Evolutionary conservation across 2,888 invertebrate species (phyloP), one percentile per base, ranked within the genome.

Genomic region (Athripsodes cinereus): DNA sequence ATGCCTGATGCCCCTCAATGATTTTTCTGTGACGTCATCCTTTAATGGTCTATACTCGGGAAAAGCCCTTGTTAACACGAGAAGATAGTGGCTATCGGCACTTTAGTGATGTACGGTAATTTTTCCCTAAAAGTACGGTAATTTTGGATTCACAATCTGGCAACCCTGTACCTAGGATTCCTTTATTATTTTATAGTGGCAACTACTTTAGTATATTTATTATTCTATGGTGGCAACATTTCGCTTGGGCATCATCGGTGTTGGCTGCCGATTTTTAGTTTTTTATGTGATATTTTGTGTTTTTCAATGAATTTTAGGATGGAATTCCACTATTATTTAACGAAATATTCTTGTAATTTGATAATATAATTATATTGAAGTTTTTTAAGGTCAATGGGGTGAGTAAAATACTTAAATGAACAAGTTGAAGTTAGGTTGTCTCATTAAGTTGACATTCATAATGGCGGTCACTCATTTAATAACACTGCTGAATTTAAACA

Each of bases 381-480:
- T 65, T 75, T 70, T 72, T 68, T 70, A 71, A 67, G 64, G 65
- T 67, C 69, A 62, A 65, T 66, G 65, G 66, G 64, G 66, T 70
- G 74, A 76, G 77, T 76, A 72, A 75, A 76, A 75, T 74, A 71
- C 63, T 62, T 72, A n/a, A 40, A 74, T 74, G 74, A 78, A 78
- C 77, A 74, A 78, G 78, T 75, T 72, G 65, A 74, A 78, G 78
- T 75, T 72, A 65, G 51, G 64, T 69, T 70, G 70, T 68, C 71
- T 69, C 69, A 70, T 69, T 68, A 70, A 76, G 71, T 74, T 73
- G 73, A 74, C 72, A 72, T 76, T 74, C 78, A 77, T 70, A 78
- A 78, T 78, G 78, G 78, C 78, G 78, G 78, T 78, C 74, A 72
- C 68, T 61, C 57, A 57, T 57, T 57, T n/a, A 57, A 60, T 6